phyloP scores from a whole-genome alignment of 2,797 vertebrate species.

The Melanotaenia parkinsoni region DNA sequence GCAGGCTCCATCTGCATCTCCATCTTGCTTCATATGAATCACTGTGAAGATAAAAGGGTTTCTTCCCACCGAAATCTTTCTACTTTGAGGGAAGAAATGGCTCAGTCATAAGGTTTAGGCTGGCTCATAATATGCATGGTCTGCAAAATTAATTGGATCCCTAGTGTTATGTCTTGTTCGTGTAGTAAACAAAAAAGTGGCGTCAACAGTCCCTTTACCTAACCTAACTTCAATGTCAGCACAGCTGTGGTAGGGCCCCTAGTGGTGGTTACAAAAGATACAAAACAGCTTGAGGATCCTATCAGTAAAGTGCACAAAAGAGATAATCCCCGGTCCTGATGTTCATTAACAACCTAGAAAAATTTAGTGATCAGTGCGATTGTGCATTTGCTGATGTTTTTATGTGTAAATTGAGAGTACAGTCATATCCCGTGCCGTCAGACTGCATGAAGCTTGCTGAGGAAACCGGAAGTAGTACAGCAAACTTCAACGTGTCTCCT shows the following conservation, averaged over 20 bases:
- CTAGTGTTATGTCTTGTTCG: neutral
- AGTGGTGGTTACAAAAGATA: constrained; percentile 24
- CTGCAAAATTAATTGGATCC: constrained; percentile 26
- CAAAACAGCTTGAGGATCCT: too few species aligned
- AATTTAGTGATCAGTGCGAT: neutral
- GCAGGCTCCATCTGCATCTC: constrained; percentile 46
- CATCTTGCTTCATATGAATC: constrained; percentile 22
- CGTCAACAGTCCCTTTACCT: constrained; percentile 18
- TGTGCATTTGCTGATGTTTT: neutral
- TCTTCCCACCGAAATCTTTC: constrained; percentile 26
- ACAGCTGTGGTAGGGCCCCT: constrained; percentile 37
- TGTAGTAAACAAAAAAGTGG: neutral
- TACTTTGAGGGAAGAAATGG: neutral
- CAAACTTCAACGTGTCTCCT: neutral
- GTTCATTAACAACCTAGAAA: neutral
- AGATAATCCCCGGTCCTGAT: too few species aligned
- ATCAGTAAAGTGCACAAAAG: neutral
- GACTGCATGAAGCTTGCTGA: constrained; percentile 30
- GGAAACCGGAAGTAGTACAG: constrained; percentile 15
- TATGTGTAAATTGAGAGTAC: constrained; percentile 24
- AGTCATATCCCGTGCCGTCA: constrained; percentile 77
- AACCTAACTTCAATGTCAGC: constrained; percentile 47
- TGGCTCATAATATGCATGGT: constrained; percentile 68
- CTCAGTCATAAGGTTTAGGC: constrained; percentile 1
- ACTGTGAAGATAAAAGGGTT: constrained; percentile 45